These are phyloP conservation scores for Cheirogaleus major DNA, from an alignment of 2,797 vertebrate genomes.

Conservation along the genomic window DNA sequence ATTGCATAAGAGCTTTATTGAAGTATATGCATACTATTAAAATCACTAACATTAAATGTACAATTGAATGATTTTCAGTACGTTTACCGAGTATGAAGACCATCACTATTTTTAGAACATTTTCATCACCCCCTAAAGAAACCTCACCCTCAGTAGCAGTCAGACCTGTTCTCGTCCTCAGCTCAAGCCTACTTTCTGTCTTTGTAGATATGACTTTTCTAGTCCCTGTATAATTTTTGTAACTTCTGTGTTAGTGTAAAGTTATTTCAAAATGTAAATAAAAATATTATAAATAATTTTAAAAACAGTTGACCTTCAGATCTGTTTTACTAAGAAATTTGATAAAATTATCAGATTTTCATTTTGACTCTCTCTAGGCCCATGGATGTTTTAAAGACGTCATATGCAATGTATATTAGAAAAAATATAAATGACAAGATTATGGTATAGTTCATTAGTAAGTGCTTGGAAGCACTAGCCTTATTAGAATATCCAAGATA, in stretches of 20 bases:
- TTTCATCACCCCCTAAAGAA: not conserved
- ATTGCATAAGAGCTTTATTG: not conserved
- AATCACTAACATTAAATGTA: not conserved
- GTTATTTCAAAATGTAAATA: not conserved
- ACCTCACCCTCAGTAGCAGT: not conserved
- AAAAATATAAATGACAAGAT: not conserved
- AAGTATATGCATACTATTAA: not conserved
- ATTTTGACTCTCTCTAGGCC: not conserved
- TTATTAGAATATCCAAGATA: not conserved
- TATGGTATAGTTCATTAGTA: not conserved
- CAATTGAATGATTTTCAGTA: not conserved
- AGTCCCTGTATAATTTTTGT: not conserved
- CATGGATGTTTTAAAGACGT: not conserved
- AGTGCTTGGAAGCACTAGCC: conserved; percentile 2
- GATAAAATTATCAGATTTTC: not conserved
- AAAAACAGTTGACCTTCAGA: not conserved
- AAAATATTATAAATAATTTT: not conserved
- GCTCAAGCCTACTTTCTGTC: not conserved
- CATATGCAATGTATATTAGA: not conserved
- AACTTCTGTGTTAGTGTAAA: not conserved
- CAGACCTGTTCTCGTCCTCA: not conserved
- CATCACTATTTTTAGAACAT: not conserved
- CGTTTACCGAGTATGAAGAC: not conserved
- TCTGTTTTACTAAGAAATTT: not conserved
- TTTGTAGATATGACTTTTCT: not conserved